Conservation (phyloP, 2,113 vertebrate species). For the Rattus norvegicus region GRCr8 NC_086029.1:77884501-77885000, state of each 20-base stretch:
- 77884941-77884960: background rate
- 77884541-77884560: background rate
- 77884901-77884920: background rate
- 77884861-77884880: background rate
- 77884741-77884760: background rate
- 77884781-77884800: background rate
- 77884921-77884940: background rate
- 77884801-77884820: background rate
- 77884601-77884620: background rate
- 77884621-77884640: background rate
- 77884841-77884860: background rate
- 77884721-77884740: background rate
- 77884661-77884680: background rate
- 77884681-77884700: background rate
- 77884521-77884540: background rate
- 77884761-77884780: background rate
- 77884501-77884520: too few species aligned
- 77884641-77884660: slow-evolving; percentile 1
- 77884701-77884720: background rate
- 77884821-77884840: background rate
- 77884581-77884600: background rate
- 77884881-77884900: background rate
- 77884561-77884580: background rate
- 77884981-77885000: background rate
- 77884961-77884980: background rate